A percentile compares a stretch with the other conserved stretches of the same genome.
phyloP scores from a whole-genome alignment of 2,113 vertebrate genomes.

The Saimiri boliviensis region DNA sequence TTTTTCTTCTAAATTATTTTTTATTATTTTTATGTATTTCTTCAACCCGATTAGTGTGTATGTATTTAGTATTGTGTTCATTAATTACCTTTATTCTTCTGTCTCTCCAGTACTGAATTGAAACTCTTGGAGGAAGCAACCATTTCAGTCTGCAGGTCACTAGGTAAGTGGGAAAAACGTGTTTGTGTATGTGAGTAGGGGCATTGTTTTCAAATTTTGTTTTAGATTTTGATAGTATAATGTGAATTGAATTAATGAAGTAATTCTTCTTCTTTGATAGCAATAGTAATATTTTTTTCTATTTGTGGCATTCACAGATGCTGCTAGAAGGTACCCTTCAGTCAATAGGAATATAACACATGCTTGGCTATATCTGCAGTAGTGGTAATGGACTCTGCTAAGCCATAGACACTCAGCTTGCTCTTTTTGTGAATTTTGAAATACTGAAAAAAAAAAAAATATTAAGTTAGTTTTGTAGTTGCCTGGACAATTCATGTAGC shows the following conservation, averaged over 20 bases:
- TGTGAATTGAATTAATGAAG: slow-evolving; percentile 1
- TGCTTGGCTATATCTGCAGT: neutral
- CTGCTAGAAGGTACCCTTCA: neutral
- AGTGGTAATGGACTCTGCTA: neutral
- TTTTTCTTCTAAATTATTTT: neutral
- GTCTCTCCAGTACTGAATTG: slow-evolving; percentile 88
- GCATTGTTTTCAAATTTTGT: neutral
- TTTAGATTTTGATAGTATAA: neutral
- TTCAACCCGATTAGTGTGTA: neutral
- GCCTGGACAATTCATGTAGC: neutral
- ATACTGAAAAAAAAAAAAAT: neutral
- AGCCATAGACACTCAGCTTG: neutral
- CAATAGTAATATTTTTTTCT: neutral
- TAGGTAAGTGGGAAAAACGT: slow-evolving; percentile 87
- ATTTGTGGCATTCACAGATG: neutral
- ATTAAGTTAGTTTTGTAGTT: slow-evolving; percentile 7
- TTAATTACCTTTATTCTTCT: slow-evolving; percentile 52
- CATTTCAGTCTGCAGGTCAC: slow-evolving; percentile 91
- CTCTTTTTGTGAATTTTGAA: slow-evolving; percentile 10
- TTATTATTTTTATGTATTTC: neutral
- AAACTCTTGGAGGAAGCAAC: slow-evolving; percentile 96
- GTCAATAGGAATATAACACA: neutral
- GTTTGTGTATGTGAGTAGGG: neutral
- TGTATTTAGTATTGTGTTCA: slow-evolving; percentile 4
- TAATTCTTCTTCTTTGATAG: neutral